Base-by-base conservation (phyloP, 2,113 vertebrate species). In the Sylvilagus bachmani region DNA sequence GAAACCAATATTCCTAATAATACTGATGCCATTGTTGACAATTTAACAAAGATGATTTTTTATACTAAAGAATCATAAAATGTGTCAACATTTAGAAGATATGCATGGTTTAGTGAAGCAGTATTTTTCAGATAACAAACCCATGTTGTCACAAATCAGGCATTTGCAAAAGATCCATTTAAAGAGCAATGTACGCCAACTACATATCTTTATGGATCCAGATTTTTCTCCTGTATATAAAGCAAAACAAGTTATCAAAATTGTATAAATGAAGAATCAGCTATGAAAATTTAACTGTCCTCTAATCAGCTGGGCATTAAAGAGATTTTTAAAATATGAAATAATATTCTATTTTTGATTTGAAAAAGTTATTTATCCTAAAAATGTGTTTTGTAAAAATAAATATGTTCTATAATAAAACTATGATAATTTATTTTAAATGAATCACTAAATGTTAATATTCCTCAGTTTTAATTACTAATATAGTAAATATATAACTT, bases 41-140 rank as follows among this genome's bases (percentile, higher is more conserved):
- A 79, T 93, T 81, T 95, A 85, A 90, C 3, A 89, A 36, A 86
- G 67, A 36, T 53, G 24, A 10, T 21, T 87, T 87, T 87, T 92
- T 61, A 58, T 29, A 44, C 44, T 83, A 11, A 84, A 71, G 27
- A 78, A 53, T 94, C 53, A 64, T 78, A 29, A 83, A 64, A 38
- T 78, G 10, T 64, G 24, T 36, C 69, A 77, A 77, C 10, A 74
- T 79, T 80, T 38, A 67, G 8, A 66, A 38, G 44, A 62, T 29
- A 13, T 44, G 38, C 1, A 5, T 83, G 53, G 27, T 21, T 87
- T 58, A 55, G 14, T 55, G 13, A 84, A 84, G 4, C n/a, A 79
- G 3, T 73, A 73, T 73, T 84, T 84, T 66, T 62, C 27, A 70
- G 21, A 31, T 29, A 69, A 70, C 12, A 21, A 82, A 38, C 75